Percentiles rank a stretch among this genome's conserved stretches.
Conservation (phyloP, 1,140 invertebrate genomes). For the Drosophila punjabiensis region DNA sequence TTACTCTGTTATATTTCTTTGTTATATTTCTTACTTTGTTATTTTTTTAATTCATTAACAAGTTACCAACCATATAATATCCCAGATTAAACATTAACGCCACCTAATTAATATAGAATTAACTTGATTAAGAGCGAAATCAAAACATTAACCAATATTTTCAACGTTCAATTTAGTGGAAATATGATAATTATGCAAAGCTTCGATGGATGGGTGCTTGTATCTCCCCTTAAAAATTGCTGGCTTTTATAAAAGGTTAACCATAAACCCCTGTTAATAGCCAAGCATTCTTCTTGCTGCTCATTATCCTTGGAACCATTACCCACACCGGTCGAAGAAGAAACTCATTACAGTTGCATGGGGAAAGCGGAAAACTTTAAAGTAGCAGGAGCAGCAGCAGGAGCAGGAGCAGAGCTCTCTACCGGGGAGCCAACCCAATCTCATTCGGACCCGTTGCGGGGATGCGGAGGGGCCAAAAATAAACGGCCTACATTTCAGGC, state of each 20-base stretch:
- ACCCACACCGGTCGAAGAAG: conserved; percentile 6
- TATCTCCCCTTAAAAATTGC: not conserved
- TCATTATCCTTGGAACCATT: conserved; percentile 44
- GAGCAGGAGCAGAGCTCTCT: conserved; percentile 21
- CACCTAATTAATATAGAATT: not conserved
- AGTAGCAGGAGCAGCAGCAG: conserved; percentile 26
- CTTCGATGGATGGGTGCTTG: not conserved
- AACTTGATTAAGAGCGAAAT: not conserved
- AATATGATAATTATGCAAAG: conserved; percentile 7
- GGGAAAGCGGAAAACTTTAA: conserved; percentile 47
- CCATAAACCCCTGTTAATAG: conserved; percentile 22
- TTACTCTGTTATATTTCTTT: no score
- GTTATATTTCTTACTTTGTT: no score
- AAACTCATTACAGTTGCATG: conserved; percentile 55
- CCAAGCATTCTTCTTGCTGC: conserved; percentile 24
- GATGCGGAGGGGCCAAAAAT: conserved; percentile 41
- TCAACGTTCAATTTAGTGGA: not conserved
- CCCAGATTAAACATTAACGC: not conserved
- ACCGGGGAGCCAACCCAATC: conserved; percentile 18
- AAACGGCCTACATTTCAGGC: conserved; percentile 68
- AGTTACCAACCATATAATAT: not conserved
- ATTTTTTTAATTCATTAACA: no score
- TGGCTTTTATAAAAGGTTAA: conserved; percentile 1
- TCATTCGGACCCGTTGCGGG: conserved; percentile 24
- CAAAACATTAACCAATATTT: not conserved